Evolutionary conservation across 2,797 vertebrate genomes (phyloP).

Genomic region (Gymnoscopelus microlampas): DNA sequence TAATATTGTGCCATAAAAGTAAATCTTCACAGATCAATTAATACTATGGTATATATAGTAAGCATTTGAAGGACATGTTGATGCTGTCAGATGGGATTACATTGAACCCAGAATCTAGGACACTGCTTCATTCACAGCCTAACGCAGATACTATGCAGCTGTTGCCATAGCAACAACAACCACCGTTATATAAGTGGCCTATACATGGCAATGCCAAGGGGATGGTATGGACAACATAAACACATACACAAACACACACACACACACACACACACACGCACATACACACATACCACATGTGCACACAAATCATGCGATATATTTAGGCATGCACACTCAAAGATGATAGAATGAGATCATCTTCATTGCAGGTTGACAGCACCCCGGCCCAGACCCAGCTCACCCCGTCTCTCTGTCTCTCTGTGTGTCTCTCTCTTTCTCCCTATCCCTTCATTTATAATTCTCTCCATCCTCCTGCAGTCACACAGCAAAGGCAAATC

Average conservation of each 20-base stretch:
- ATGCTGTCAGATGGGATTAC: slow-evolving; percentile 10
- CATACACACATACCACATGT: no score
- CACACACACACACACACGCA: no score
- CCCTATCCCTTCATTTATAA: slow-evolving; percentile 43
- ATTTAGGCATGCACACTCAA: no score
- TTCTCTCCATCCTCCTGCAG: slow-evolving; percentile 22
- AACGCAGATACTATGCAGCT: slow-evolving; percentile 30
- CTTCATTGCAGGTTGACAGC: slow-evolving; percentile 44
- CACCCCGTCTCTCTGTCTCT: neutral
- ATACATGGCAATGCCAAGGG: no score
- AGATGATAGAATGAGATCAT: slow-evolving; percentile 51
- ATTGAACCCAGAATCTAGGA: slow-evolving; percentile 20
- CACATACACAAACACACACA: no score
- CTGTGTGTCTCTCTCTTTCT: slow-evolving; percentile 35
- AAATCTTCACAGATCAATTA: no score
- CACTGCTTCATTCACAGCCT: slow-evolving; percentile 38
- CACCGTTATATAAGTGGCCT: no score
- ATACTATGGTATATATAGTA: no score
- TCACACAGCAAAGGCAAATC: slow-evolving; percentile 23
- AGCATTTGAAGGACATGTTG: no score
- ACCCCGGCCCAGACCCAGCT: slow-evolving; percentile 60
- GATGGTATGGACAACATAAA: no score
- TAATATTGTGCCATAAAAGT: no score
- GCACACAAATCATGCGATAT: no score
- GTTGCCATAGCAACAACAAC: slow-evolving; percentile 65